Evolutionary conservation across 2,888 invertebrate genomes (phyloP).

Genomic region (Nezara viridula): DNA sequence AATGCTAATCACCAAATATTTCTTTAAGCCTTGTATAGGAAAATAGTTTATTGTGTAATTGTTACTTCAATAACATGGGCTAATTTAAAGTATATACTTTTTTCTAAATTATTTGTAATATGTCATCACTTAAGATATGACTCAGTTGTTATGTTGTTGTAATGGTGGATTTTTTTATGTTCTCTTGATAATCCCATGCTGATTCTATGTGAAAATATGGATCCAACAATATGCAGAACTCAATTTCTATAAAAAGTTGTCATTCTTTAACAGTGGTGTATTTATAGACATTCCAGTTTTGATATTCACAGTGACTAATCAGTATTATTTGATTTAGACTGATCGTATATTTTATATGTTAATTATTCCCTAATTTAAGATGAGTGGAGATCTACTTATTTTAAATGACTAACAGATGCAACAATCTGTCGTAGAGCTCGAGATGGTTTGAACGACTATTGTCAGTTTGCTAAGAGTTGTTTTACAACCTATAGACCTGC

Average conservation of each 20-base stretch:
- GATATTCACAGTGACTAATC: neutral
- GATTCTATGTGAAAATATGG: neutral
- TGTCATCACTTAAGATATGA: too few relatives aligned
- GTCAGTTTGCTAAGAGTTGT: neutral
- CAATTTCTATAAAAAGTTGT: neutral
- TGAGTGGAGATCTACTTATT: neutral
- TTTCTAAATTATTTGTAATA: too few relatives aligned
- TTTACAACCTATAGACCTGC: neutral
- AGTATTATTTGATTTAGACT: slow-evolving; percentile 28
- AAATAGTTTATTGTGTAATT: too few relatives aligned
- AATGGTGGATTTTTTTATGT: too few relatives aligned
- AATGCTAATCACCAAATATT: too few relatives aligned
- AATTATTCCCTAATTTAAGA: neutral
- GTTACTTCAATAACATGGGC: too few relatives aligned
- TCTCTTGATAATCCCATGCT: neutral
- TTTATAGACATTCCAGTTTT: neutral
- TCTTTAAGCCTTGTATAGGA: too few relatives aligned
- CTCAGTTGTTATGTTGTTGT: neutral
- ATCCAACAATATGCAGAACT: neutral
- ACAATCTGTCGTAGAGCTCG: neutral
- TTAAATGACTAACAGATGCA: neutral
- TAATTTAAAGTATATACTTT: too few relatives aligned
- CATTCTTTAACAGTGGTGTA: neutral
- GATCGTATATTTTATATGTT: neutral
- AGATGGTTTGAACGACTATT: neutral